A percentile compares a stretch with the other conserved stretches of the same genome.
These are phyloP conservation scores for Synanthedon myopaeformis DNA, from an alignment of 2,888 invertebrate species.

Conservation along the genomic window DNA sequence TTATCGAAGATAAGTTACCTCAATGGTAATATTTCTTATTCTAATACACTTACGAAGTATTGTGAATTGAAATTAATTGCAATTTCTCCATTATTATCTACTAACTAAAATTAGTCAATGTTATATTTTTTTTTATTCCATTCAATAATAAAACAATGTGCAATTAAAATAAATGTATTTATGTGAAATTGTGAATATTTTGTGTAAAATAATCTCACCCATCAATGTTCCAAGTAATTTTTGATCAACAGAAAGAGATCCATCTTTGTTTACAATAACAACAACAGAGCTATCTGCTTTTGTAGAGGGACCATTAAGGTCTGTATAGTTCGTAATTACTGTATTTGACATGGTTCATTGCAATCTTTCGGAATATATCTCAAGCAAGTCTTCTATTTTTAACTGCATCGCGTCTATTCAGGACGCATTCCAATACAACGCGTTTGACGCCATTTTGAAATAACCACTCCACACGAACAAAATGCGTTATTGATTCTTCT, in stretches of 20 bases:
- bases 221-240: slow-evolving; percentile 82
- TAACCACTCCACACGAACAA: slow-evolving; percentile 8
- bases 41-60: too few species aligned
- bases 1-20: too few species aligned
- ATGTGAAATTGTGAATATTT: too few species aligned
- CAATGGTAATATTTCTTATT: too few species aligned
- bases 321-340: slow-evolving; percentile 66
- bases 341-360: slow-evolving; percentile 65
- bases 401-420: slow-evolving; percentile 56
- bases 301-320: slow-evolving; percentile 62
- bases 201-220: slow-evolving; percentile 65
- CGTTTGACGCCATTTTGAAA: slow-evolving; percentile 62
- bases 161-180: too few species aligned
- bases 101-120: too few species aligned
- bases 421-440: slow-evolving; percentile 45
- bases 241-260: slow-evolving; percentile 84
- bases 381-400: slow-evolving; percentile 55
- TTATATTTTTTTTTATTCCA: too few species aligned
- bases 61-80: too few species aligned
- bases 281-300: slow-evolving; percentile 80
- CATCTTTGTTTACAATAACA: slow-evolving; percentile 89
- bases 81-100: too few species aligned
- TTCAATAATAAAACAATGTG: too few species aligned
- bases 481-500: not conserved
- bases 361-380: slow-evolving; percentile 28